Base-by-base conservation (phyloP, 2,113 vertebrate genomes). In the Tachysurus vachellii region DNA sequence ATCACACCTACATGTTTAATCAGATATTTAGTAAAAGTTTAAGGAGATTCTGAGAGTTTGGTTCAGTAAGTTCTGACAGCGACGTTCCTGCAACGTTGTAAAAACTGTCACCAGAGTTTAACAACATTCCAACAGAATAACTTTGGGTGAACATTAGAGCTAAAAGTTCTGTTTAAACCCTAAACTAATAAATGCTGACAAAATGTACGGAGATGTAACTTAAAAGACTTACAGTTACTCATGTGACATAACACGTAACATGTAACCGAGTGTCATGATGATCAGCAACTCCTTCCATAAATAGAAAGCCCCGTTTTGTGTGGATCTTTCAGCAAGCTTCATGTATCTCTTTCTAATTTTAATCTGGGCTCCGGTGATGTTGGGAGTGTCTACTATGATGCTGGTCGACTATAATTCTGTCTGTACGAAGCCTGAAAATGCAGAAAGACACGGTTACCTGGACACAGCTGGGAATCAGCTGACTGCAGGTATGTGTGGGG, bases 381-480 rank as follows among this genome's bases (percentile, higher is more conserved):
- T 93, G 93, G 93, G 93, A 90, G 95, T 91, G 92, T 91, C 91
- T 82, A 88, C 26, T 73, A 76, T 88, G 94, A 94, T 95, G 94
- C 93, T 93, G 89, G 71, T 89, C 54, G 68, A 89, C 90, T 93
- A 92, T 91, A 95, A 92, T 87, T 85, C 86, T n/a, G 62, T 28
- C 80, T 66, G 64, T 82, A 68, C 8, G 86, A 85, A 68, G 79
- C 82, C 80, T 90, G 61, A 80, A 66, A 88, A 93, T 91, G 90
- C 86, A 92, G 26, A 50, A 81, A 61, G 62, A 59, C 81, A 82
- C 19, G 42, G 53, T 56, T 79, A 54, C 61, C 36, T 44, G 36
- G 36, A 89, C 36, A 76, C 47, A 8, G 47, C n/a, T 73, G 56
- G 84, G 71, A 80, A 62, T 28, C 36, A 57, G n/a, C 71, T 16